Percentiles rank a stretch among this genome's conserved stretches.
Evolutionary conservation across 2,888 invertebrate species (phyloP).

Genomic region (Pasiphila rectangulata): DNA sequence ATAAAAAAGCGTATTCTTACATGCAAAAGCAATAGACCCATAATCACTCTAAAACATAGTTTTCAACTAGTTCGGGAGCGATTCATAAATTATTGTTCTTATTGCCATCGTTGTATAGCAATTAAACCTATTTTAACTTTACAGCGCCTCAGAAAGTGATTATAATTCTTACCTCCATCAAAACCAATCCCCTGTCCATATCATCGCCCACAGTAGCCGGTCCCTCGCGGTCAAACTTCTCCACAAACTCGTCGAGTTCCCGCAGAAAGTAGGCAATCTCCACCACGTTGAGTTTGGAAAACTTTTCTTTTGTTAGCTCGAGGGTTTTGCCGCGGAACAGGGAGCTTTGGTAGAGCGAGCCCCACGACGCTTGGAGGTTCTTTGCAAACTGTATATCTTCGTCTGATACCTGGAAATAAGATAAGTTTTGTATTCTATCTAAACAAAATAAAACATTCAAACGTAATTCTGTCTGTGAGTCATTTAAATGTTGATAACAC

Average conservation of each 20-base stretch:
- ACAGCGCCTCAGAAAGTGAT: too few species aligned
- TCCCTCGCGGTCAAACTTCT: constrained; percentile 87
- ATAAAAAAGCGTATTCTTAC: too few species aligned
- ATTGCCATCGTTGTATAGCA: too few species aligned
- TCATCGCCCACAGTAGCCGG: constrained; percentile 90
- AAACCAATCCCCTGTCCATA: constrained; percentile 85
- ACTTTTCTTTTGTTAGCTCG: constrained; percentile 91
- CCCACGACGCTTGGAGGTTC: constrained; percentile 85
- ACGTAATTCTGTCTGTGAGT: too few species aligned
- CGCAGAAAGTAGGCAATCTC: constrained; percentile 86
- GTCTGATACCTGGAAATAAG: constrained; percentile 58
- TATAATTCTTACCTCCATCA: constrained; percentile 90
- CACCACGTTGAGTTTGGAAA: constrained; percentile 88
- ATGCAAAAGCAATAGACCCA: too few species aligned
- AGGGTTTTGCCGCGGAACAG: constrained; percentile 85
- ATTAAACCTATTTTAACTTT: too few species aligned
- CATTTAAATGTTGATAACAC: too few species aligned
- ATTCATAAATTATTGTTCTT: too few species aligned
- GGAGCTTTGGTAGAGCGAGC: constrained; percentile 84
- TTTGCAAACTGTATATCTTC: constrained; percentile 81
- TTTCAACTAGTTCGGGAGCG: too few species aligned
- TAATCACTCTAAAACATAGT: not conserved
- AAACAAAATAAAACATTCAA: too few species aligned
- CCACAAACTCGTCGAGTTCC: constrained; percentile 84
- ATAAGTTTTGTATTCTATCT: too few species aligned